phyloP scores from a whole-genome alignment of 2,113 vertebrate species.

The Anarhynchus alexandrinus region DNA sequence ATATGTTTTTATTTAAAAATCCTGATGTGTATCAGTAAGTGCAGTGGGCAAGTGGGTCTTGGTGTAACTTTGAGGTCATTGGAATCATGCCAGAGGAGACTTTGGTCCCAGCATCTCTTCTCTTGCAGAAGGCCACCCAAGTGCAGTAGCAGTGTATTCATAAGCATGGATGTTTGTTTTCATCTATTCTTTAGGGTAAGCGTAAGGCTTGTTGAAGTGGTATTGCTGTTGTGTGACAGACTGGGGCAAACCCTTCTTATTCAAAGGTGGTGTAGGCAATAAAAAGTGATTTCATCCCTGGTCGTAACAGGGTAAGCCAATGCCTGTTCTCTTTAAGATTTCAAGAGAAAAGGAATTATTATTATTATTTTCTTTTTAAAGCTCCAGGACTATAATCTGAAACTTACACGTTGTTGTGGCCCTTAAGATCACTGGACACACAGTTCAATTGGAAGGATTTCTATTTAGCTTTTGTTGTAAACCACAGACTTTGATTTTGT shows the following conservation, averaged over 20 bases:
- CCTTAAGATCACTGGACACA: background rate
- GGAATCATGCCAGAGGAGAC: background rate
- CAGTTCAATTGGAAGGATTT: background rate
- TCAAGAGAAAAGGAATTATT: background rate
- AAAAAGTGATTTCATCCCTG: background rate
- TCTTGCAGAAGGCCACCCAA: slow-evolving; percentile 23
- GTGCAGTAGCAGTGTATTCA: background rate
- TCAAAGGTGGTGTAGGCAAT: background rate
- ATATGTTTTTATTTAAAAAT: slow-evolving; percentile 44
- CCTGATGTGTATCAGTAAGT: slow-evolving; percentile 28
- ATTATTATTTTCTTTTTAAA: background rate
- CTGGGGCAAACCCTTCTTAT: background rate
- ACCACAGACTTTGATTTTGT: background rate
- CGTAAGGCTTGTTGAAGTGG: background rate
- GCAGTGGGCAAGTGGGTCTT: background rate
- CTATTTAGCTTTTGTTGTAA: background rate
- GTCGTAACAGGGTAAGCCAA: background rate
- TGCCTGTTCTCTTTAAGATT: background rate
- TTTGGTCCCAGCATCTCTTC: background rate
- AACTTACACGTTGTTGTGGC: background rate
- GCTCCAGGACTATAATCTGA: background rate
- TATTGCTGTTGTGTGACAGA: background rate
- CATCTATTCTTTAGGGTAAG: background rate
- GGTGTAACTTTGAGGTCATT: background rate
- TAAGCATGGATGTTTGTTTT: background rate